Percentiles rank a stretch among this genome's conserved stretches.
Conservation (phyloP, 2,113 vertebrate species). For the Osmerus mordax region DNA sequence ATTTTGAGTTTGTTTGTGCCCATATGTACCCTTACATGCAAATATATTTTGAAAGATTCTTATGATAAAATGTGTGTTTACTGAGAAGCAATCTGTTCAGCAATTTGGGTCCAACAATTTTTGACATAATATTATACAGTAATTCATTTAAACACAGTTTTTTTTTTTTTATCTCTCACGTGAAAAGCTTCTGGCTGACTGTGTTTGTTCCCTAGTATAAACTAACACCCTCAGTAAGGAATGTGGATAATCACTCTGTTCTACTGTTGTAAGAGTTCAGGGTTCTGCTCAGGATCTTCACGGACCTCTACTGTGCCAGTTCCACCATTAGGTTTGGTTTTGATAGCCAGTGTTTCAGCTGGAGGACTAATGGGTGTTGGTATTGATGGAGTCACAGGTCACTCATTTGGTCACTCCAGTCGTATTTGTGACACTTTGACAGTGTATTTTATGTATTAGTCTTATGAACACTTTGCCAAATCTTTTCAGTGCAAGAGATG, state of each 20-base stretch:
- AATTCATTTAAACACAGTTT: slow-evolving; percentile 14
- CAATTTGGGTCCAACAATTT: background rate
- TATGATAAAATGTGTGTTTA: background rate
- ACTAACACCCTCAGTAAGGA: slow-evolving; percentile 9
- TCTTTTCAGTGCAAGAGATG: slow-evolving; percentile 8
- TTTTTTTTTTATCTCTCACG: background rate
- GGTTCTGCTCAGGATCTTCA: slow-evolving; percentile 30
- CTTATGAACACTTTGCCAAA: slow-evolving; percentile 17
- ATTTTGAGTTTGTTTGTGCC: too few relatives aligned
- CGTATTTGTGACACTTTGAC: background rate
- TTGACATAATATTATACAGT: slow-evolving; percentile 9
- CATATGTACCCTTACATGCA: background rate
- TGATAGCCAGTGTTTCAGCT: slow-evolving; percentile 25
- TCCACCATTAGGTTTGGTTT: slow-evolving; percentile 25
- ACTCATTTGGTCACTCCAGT: too few relatives aligned
- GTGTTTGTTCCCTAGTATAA: background rate
- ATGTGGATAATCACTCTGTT: slow-evolving; percentile 37
- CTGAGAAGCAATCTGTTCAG: background rate
- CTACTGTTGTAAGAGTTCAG: background rate
- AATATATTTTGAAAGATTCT: background rate
- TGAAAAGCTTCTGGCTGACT: background rate
- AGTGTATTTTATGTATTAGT: background rate
- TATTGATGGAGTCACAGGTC: slow-evolving; percentile 21
- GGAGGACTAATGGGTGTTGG: background rate
- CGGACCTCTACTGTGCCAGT: slow-evolving; percentile 40